Evolutionary conservation across 2,113 vertebrate genomes (phyloP), one percentile per base, ranked within the genome.

Genomic region (Megaleporinus macrocephalus): DNA sequence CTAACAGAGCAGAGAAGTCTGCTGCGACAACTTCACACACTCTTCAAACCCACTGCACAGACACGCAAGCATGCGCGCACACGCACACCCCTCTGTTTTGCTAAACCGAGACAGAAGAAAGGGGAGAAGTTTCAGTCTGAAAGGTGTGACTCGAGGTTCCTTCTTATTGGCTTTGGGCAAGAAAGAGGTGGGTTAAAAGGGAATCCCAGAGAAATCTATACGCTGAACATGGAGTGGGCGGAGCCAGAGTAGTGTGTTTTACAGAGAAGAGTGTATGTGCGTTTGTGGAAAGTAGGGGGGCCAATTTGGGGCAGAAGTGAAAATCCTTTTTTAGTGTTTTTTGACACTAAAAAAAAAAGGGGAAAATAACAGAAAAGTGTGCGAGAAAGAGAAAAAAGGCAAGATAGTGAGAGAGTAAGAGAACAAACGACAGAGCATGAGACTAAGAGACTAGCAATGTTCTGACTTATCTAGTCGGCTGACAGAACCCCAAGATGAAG

Each of bases 61-160:
- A 47, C 81, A 77, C 66, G 47, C 33, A 44, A 66, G 65, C 71
- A 57, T 69, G 69, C 12, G 41, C 24, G 68, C 86, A 69, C 62
- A 86, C 87, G 91, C 89, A 83, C 61, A 22, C 76, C 63, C 59
- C 84, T 91, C 88, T 85, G 82, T 87, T 84, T 80, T 83, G 85
- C 82, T 80, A 86, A 90, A 89, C 86, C 75, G 2, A 85, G 86
- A 87, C 88, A 44, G 41, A 79, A 87, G 87, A 92, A 79, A 68
- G 20, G 87, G 91, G 88, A 79, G 57, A 61, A 10, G 82, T 86
- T 72, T 86, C 85, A 75, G 86, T 87, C 77, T 89, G 82, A 92
- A 93, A 94, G 93, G 92, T 94, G 92, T 91, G 92, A 88, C 89
- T 83, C 78, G 78, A 63, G 72, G 68, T 65, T 80, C 5, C 82